Conservation (phyloP, 2,113 vertebrate species). For the Scartelaos histophorus region DNA sequence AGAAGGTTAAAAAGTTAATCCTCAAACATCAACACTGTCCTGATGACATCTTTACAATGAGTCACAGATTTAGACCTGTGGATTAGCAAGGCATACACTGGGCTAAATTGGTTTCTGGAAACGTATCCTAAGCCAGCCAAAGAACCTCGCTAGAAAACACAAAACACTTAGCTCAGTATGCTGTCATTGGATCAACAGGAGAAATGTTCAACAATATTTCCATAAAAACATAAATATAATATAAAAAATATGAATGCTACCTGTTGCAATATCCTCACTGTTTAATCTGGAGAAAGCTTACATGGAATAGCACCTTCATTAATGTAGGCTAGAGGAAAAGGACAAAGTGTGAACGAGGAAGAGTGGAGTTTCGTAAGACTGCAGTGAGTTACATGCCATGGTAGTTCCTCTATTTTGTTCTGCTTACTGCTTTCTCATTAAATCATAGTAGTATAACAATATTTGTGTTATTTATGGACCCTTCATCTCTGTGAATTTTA, state of each 20-base stretch:
- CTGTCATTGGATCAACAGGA: constrained; percentile 37
- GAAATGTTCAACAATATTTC: constrained; percentile 2
- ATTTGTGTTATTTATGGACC: constrained; percentile 40
- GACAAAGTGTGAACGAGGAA: constrained; percentile 71
- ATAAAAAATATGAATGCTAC: not conserved
- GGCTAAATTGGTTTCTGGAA: constrained; percentile 44
- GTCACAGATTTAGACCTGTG: constrained; percentile 18
- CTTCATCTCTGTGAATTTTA: constrained; percentile 7
- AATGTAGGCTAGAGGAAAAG: constrained; percentile 61
- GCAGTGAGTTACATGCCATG: constrained; percentile 70
- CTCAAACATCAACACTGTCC: constrained; percentile 4
- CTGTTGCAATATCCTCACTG: not conserved
- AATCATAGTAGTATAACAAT: constrained; percentile 73
- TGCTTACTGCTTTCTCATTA: constrained; percentile 69
- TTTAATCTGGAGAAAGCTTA: not conserved
- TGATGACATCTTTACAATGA: constrained; percentile 16
- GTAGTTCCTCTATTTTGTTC: constrained; percentile 76
- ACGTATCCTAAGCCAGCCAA: constrained; percentile 22
- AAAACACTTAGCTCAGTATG: constrained; percentile 44
- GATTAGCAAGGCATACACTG: constrained; percentile 31
- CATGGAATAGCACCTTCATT: constrained; percentile 37
- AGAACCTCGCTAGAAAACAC: constrained; percentile 46
- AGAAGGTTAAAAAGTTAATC: constrained; percentile 13
- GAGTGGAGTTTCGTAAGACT: constrained; percentile 73
- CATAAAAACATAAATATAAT: not conserved